phyloP scores from a whole-genome alignment of 1,140 invertebrate genomes.

The Zaprionus capensis region DNA sequence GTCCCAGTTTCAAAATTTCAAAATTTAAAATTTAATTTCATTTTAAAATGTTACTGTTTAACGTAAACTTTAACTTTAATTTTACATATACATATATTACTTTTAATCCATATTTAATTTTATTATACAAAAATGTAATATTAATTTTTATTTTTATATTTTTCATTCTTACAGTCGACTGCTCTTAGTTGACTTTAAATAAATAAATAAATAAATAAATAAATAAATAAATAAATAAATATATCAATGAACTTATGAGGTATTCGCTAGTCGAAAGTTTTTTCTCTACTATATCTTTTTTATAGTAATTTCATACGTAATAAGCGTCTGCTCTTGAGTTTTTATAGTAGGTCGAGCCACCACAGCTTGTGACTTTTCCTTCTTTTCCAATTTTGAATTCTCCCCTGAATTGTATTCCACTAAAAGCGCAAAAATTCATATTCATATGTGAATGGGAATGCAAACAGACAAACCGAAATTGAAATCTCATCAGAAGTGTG shows the following conservation, averaged over 20 bases:
- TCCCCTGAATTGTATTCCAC: slow-evolving; percentile 14
- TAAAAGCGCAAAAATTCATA: slow-evolving; percentile 34
- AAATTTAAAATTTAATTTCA: no score
- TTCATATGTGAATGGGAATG: slow-evolving; percentile 8
- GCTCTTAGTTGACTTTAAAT: no score
- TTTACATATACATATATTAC: no score
- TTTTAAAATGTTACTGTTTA: no score
- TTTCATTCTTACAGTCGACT: no score
- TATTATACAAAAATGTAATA: no score
- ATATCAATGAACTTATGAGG: neutral
- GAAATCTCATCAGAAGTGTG: slow-evolving; percentile 8
- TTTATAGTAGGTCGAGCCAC: neutral
- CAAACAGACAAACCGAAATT: slow-evolving; percentile 6
- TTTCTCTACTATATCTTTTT: neutral
- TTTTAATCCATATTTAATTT: no score
- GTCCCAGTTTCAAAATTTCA: no score
- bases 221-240: no score
- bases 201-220: no score
- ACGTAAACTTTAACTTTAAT: no score
- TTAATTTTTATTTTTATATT: no score
- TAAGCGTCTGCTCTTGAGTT: neutral
- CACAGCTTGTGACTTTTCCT: slow-evolving; percentile 34
- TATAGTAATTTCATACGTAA: neutral
- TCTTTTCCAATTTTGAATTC: neutral
- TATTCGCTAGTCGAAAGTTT: neutral